phyloP scores from a whole-genome alignment of 2,888 invertebrate genomes.

The Cephus nigrinus region DNA sequence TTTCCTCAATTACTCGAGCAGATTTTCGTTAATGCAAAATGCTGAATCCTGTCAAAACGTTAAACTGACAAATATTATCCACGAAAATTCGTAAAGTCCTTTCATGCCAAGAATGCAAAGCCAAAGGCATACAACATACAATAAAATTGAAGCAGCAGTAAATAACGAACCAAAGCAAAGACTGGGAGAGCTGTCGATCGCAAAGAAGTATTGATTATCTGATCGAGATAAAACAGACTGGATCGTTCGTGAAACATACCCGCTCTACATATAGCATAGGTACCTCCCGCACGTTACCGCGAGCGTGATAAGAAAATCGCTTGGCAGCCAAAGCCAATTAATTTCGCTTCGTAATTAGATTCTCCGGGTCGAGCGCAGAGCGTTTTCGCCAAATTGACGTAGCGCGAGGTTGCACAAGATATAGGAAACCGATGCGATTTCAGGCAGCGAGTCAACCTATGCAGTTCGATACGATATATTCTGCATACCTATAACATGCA shows the following conservation, averaged over 20 bases:
- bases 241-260: not conserved
- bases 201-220: not conserved
- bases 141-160: not conserved
- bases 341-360: not conserved
- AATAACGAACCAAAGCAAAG: not conserved
- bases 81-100: not conserved
- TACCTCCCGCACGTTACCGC: not conserved
- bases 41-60: not conserved
- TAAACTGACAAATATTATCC: not conserved
- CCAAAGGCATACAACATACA: not conserved
- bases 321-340: not conserved
- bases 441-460: not conserved
- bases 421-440: not conserved
- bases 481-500: not conserved
- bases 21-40: not conserved
- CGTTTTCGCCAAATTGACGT: not conserved
- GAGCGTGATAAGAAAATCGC: not conserved
- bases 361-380: not conserved
- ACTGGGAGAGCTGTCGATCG: not conserved
- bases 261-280: not conserved
- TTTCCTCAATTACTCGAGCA: conserved; percentile 43
- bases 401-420: not conserved
- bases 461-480: not conserved
- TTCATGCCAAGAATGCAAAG: not conserved
- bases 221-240: not conserved